Evolutionary conservation across 2,888 invertebrate genomes (phyloP).

Genomic region (Papilio protenor): DNA sequence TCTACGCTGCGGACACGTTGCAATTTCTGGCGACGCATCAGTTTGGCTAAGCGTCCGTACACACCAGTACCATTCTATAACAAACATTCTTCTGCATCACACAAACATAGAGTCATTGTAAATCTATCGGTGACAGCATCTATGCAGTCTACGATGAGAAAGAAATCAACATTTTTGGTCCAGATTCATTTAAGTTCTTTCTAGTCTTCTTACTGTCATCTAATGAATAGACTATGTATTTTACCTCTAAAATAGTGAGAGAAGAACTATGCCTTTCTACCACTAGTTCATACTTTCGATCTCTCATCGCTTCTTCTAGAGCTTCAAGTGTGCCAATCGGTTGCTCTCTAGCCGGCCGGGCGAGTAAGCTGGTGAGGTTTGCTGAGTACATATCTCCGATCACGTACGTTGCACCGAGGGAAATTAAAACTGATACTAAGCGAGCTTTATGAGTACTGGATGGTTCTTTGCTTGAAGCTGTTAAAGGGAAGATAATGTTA

Average conservation of each 20-base stretch:
- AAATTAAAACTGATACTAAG: constrained; percentile 87
- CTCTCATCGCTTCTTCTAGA: constrained; percentile 87
- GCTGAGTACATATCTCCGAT: constrained; percentile 92
- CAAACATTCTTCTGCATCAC: constrained; percentile 17
- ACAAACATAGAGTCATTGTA: neutral
- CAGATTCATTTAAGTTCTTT: too few relatives aligned
- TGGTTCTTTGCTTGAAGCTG: constrained; percentile 84
- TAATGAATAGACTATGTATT: constrained; percentile 2
- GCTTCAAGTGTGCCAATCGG: constrained; percentile 87
- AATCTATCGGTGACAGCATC: too few relatives aligned
- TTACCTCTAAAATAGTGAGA: constrained; percentile 87
- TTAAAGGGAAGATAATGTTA: constrained; percentile 43
- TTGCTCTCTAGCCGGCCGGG: constrained; percentile 88
- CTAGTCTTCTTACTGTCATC: too few relatives aligned
- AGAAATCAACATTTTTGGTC: too few relatives aligned
- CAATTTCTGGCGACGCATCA: constrained; percentile 86
- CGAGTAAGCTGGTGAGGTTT: constrained; percentile 89
- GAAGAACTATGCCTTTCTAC: constrained; percentile 90
- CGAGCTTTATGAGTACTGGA: constrained; percentile 87
- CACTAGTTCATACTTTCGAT: constrained; percentile 86
- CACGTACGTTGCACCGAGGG: constrained; percentile 90
- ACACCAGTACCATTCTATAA: constrained; percentile 89
- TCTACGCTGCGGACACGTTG: constrained; percentile 89
- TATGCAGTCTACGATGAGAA: too few relatives aligned
- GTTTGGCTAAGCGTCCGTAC: constrained; percentile 87